These are phyloP conservation scores for Aleadryas rufinucha DNA, from an alignment of 2,113 vertebrate genomes.

Conservation along the genomic window DNA sequence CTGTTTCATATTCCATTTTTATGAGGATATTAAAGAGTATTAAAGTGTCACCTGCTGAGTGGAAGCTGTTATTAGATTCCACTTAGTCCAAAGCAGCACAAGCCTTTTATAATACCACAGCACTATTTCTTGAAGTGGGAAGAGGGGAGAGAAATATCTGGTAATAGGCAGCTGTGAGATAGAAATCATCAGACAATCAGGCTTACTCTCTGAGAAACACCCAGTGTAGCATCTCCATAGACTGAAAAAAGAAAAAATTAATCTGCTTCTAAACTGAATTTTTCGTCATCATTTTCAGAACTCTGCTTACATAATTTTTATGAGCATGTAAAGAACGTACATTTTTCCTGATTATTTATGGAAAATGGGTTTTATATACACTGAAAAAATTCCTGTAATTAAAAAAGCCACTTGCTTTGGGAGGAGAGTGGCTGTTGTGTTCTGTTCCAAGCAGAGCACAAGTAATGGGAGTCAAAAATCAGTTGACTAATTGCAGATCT, in stretches of 20 bases:
- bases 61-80: background rate
- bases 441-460: background rate
- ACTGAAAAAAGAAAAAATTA: background rate
- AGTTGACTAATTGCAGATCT: background rate
- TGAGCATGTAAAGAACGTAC: background rate
- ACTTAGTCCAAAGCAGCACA: background rate
- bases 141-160: background rate
- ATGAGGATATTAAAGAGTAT: background rate
- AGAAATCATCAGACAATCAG: background rate
- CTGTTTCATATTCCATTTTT: background rate
- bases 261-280: background rate
- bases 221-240: background rate
- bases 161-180: background rate
- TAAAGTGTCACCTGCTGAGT: background rate
- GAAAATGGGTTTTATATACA: background rate
- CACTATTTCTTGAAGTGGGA: background rate
- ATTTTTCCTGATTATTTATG: background rate
- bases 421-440: background rate
- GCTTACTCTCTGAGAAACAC: background rate
- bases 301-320: background rate
- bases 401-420: background rate
- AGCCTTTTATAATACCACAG: background rate
- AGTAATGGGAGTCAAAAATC: background rate
- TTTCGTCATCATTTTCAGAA: background rate
- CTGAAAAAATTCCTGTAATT: background rate